Percentiles rank a stretch among this genome's conserved stretches.
Evolutionary conservation across 2,888 invertebrate genomes (phyloP).

Genomic region (Fragum sueziense): DNA sequence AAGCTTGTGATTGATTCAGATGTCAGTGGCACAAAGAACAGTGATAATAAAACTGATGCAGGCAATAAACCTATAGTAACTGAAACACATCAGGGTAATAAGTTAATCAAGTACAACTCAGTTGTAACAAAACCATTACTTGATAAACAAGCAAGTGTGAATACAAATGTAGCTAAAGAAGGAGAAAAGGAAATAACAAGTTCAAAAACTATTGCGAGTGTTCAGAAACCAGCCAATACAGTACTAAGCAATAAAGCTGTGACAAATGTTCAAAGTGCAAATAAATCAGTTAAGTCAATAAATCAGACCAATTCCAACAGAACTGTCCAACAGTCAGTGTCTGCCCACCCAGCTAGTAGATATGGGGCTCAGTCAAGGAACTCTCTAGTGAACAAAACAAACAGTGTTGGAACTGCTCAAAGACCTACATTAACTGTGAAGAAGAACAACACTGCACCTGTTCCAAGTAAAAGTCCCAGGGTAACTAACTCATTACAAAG

Average conservation of each 20-base stretch:
- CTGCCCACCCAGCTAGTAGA: conserved; percentile 34
- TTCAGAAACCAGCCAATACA: neutral
- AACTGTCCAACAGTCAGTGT: conserved; percentile 33
- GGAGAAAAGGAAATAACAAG: neutral
- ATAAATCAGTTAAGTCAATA: conserved; percentile 22
- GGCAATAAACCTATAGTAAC: neutral
- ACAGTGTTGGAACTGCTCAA: conserved; percentile 41
- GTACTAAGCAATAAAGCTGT: neutral
- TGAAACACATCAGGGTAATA: neutral
- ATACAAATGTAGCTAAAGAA: neutral
- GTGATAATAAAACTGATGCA: neutral
- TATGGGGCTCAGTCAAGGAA: conserved; percentile 54
- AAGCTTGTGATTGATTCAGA: conserved; percentile 2
- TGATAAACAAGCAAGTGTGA: neutral
- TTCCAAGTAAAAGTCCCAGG: conserved; percentile 48
- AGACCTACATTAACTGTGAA: conserved; percentile 35
- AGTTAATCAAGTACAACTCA: neutral
- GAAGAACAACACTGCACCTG: conserved; percentile 22
- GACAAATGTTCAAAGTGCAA: conserved; percentile 11
- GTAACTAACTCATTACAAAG: conserved; percentile 5
- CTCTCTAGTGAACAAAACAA: conserved; percentile 38
- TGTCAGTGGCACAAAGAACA: neutral
- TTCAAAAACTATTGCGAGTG: neutral
- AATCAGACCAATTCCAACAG: conserved; percentile 32
- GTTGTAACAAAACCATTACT: neutral